Evolutionary conservation across 1,140 invertebrate species (phyloP).

Genomic region (Zaprionus nigranus): DNA sequence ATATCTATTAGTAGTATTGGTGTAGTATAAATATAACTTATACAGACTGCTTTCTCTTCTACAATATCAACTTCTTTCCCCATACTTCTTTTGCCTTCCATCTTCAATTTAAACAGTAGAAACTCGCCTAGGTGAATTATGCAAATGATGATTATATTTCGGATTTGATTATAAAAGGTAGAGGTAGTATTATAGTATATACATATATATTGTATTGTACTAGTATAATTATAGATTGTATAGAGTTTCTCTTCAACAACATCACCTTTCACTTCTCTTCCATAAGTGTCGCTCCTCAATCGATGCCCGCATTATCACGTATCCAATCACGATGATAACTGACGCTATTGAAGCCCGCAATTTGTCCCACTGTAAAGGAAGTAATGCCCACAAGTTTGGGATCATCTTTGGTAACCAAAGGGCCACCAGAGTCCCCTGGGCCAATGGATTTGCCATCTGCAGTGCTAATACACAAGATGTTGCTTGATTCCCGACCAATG

Average conservation of each 20-base stretch:
- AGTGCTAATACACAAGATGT: constrained; percentile 36
- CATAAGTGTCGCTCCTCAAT: neutral
- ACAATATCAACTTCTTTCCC: neutral
- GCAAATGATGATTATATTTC: too few species aligned
- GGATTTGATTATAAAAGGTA: too few species aligned
- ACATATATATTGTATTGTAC: too few species aligned
- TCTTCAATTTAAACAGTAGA: too few species aligned
- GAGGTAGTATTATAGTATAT: too few species aligned
- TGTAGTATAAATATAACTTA: neutral
- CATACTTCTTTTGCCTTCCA: too few species aligned
- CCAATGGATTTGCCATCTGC: constrained; percentile 14
- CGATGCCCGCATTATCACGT: constrained; percentile 15
- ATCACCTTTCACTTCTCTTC: neutral
- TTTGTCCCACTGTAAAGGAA: constrained; percentile 4
- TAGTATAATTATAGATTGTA: neutral
- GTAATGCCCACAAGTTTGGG: constrained; percentile 19
- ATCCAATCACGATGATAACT: constrained; percentile 35
- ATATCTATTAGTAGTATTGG: too few species aligned
- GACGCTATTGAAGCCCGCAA: constrained; percentile 18
- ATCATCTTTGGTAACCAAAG: constrained; percentile 15
- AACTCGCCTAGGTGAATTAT: accelerated
- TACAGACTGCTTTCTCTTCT: too few species aligned
- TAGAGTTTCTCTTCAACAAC: too few species aligned
- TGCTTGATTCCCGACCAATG: neutral
- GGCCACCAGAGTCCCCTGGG: constrained; percentile 39